These are phyloP conservation scores for Hydractinia echinata DNA, from an alignment of 30 jellyfish, hydroid and myxozoan genomes.

Conservation along the genomic window DNA sequence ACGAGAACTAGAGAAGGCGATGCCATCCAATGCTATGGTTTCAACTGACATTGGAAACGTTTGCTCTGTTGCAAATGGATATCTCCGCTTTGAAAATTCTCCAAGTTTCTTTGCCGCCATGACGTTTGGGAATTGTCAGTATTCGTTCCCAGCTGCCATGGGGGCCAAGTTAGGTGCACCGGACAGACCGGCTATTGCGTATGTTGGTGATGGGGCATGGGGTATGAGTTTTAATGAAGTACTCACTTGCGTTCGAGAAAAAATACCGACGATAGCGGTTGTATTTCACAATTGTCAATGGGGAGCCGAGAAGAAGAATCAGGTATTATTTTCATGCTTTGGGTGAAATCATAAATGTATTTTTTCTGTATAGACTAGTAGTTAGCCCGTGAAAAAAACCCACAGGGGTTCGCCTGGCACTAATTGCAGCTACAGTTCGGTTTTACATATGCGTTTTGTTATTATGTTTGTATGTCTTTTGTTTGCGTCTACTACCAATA, in stretches of 20 bases:
- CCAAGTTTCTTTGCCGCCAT: slow-evolving; percentile 79
- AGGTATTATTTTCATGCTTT: slow-evolving; percentile 7
- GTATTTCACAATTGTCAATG: slow-evolving; percentile 71
- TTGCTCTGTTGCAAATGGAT: slow-evolving; percentile 69
- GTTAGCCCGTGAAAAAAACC: neutral
- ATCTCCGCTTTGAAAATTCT: slow-evolving; percentile 52
- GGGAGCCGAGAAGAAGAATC: slow-evolving; percentile 89
- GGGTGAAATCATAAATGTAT: neutral
- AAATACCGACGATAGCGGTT: slow-evolving; percentile 69
- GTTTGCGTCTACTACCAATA: no score
- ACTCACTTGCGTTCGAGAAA: slow-evolving; percentile 63
- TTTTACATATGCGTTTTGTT: neutral
- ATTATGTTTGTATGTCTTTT: neutral
- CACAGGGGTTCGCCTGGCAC: no score
- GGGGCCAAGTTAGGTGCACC: slow-evolving; percentile 78
- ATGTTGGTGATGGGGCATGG: slow-evolving; percentile 96
- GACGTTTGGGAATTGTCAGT: slow-evolving; percentile 79
- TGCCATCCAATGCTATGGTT: slow-evolving; percentile 74
- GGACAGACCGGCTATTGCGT: slow-evolving; percentile 80
- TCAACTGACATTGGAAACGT: slow-evolving; percentile 77
- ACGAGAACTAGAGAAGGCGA: slow-evolving; percentile 69
- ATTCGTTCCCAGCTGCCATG: slow-evolving; percentile 71
- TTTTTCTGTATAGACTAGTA: neutral
- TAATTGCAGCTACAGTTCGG: neutral
- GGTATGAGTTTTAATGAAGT: slow-evolving; percentile 73